phyloP scores from a whole-genome alignment of 1,140 invertebrate genomes.

The Tetragonula clypearis region DNA sequence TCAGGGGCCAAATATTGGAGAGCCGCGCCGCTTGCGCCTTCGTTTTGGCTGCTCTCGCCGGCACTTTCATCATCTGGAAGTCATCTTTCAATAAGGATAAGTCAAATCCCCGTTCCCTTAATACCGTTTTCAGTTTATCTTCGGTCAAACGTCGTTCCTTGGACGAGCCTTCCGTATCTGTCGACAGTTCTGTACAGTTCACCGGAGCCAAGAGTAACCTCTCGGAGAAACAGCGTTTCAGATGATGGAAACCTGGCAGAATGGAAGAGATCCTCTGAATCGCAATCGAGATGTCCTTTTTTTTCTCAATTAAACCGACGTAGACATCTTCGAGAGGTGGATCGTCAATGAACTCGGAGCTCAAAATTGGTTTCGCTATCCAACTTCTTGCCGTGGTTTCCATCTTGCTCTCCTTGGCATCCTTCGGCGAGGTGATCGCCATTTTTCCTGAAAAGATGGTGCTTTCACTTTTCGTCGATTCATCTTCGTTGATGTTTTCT shows the following conservation, averaged over 20 bases:
- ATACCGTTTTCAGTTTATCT: slow-evolving; percentile 78
- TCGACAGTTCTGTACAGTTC: not conserved
- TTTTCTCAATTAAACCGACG: slow-evolving; percentile 83
- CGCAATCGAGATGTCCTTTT: slow-evolving; percentile 85
- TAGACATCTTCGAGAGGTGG: slow-evolving; percentile 83
- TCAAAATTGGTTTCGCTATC: slow-evolving; percentile 80
- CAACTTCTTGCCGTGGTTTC: slow-evolving; percentile 62
- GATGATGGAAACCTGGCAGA: slow-evolving; percentile 85
- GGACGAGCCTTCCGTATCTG: slow-evolving; percentile 15
- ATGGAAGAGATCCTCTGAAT: slow-evolving; percentile 83
- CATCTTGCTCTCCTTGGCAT: slow-evolving; percentile 53
- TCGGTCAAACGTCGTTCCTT: slow-evolving; percentile 49
- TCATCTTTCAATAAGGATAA: slow-evolving; percentile 81
- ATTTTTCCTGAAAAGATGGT: slow-evolving; percentile 70
- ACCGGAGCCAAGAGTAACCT: slow-evolving; percentile 84
- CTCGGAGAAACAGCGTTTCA: slow-evolving; percentile 88
- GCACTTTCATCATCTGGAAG: slow-evolving; percentile 84
- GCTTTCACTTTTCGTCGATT: slow-evolving; percentile 62
- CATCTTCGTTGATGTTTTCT: slow-evolving; percentile 17
- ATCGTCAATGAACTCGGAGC: slow-evolving; percentile 81
- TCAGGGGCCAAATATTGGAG: slow-evolving; percentile 89
- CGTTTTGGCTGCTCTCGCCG: slow-evolving; percentile 84
- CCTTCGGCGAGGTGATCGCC: slow-evolving; percentile 50
- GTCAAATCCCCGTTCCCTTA: slow-evolving; percentile 82
- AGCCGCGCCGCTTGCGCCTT: slow-evolving; percentile 86